These are phyloP conservation scores for Petrocephalus zakoni DNA, from an alignment of 2,113 vertebrate species.

Conservation along the genomic window DNA sequence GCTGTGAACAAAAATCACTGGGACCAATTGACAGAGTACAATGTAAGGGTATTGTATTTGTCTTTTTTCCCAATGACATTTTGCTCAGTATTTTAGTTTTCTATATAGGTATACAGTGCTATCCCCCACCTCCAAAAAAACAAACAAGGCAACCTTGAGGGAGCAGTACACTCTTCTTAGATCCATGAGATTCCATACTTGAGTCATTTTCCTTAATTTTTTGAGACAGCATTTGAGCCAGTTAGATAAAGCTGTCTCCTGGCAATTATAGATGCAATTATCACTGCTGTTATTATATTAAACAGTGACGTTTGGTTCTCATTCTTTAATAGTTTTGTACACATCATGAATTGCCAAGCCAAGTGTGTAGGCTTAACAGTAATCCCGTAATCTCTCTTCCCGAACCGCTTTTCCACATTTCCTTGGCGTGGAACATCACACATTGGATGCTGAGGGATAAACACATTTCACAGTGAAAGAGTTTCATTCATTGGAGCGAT, in stretches of 20 bases:
- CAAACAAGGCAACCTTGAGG: not conserved
- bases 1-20: not conserved
- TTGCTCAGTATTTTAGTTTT: not conserved
- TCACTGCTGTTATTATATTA: not conserved
- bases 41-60: not conserved
- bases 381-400: slow-evolving; percentile 22
- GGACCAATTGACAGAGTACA: not conserved
- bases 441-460: not conserved
- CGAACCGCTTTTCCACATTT: not conserved
- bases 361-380: slow-evolving; percentile 4
- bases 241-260: not conserved
- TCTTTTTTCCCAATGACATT: not conserved
- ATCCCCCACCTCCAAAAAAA: not conserved
- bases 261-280: not conserved
- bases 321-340: slow-evolving; percentile 10
- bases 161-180: not conserved
- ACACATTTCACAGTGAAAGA: slow-evolving; percentile 17
- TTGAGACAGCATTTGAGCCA: not conserved
- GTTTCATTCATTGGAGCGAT: not conserved
- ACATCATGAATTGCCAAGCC: slow-evolving; percentile 11
- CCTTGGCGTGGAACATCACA: not conserved
- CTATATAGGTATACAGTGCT: not conserved
- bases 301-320: slow-evolving; percentile 13
- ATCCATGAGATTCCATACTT: not conserved
- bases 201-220: not conserved